These are phyloP conservation scores for Bujurquina vittata DNA, from an alignment of 2,113 vertebrate genomes.

Conservation along the genomic window DNA sequence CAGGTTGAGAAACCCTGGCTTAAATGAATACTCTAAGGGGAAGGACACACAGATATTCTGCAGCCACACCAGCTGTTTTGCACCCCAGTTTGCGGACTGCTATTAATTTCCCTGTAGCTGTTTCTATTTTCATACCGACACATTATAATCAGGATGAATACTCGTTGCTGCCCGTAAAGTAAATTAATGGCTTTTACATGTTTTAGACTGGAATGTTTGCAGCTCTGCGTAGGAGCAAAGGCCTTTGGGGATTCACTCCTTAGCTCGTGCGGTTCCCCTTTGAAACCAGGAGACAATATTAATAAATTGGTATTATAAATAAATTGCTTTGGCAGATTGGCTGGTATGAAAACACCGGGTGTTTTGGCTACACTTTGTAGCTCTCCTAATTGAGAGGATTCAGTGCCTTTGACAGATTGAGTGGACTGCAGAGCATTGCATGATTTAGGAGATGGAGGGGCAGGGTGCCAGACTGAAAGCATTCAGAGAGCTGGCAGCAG, in stretches of 20 bases:
- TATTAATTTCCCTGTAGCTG: not conserved
- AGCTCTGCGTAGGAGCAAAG: not conserved
- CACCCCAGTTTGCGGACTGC: not conserved
- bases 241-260: not conserved
- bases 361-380: slow-evolving; percentile 41
- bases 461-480: slow-evolving; percentile 35
- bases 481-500: slow-evolving; percentile 47
- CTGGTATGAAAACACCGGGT: slow-evolving; percentile 37
- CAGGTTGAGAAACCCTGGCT: not conserved
- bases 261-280: not conserved
- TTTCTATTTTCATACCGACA: not conserved
- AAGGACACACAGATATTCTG: slow-evolving; percentile 20
- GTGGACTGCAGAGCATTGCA: slow-evolving; percentile 37
- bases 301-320: slow-evolving; percentile 42
- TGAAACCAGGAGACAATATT: slow-evolving; percentile 28
- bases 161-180: rapidly evolving
- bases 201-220: not conserved
- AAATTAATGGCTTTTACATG: rapidly evolving
- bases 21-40: not conserved
- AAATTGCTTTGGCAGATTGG: slow-evolving; percentile 28
- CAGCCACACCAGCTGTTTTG: not conserved
- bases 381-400: slow-evolving; percentile 56
- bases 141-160: not conserved
- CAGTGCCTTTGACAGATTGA: slow-evolving; percentile 42
- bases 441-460: slow-evolving; percentile 32